A percentile compares a stretch with the other conserved stretches of the same genome.
These are phyloP conservation scores for Rhyacophila brunnea DNA, from an alignment of 1,140 invertebrate genomes.

Conservation along the genomic window DNA sequence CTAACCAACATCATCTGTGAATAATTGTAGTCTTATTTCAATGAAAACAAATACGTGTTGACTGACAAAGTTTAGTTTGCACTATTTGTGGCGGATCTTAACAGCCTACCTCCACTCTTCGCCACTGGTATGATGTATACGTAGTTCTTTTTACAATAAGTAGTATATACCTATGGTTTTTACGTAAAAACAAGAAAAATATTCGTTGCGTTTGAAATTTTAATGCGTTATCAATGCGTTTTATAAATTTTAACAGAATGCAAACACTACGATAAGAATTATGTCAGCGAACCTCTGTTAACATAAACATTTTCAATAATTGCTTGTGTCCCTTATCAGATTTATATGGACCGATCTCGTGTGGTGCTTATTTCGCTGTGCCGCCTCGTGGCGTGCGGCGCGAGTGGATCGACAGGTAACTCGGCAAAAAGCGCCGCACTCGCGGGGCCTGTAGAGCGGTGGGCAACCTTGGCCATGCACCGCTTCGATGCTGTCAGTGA, in stretches of 20 bases:
- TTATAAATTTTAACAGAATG: background rate
- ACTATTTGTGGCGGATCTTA: no score
- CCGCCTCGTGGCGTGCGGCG: conserved; percentile 64
- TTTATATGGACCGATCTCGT: conserved; percentile 68
- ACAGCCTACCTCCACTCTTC: no score
- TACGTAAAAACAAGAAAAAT: background rate
- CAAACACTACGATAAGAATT: background rate
- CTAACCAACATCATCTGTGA: no score
- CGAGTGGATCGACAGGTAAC: conserved; percentile 40
- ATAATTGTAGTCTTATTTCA: no score
- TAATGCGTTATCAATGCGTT: background rate
- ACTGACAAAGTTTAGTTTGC: no score
- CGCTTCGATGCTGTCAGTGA: conserved; percentile 66
- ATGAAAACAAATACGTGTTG: no score
- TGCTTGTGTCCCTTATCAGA: conserved; percentile 41
- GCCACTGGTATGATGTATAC: no score
- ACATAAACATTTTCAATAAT: background rate
- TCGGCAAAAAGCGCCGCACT: conserved; percentile 51
- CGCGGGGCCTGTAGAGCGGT: conserved; percentile 61
- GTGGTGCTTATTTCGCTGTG: conserved; percentile 70
- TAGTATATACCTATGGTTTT: background rate
- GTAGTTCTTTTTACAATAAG: no score
- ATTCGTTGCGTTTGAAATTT: background rate
- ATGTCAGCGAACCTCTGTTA: background rate
- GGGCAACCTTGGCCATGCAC: conserved; percentile 67